Evolutionary conservation across 1,140 invertebrate genomes (phyloP), one percentile per base, ranked within the genome.

Genomic region (Zaprionus nigranus): DNA sequence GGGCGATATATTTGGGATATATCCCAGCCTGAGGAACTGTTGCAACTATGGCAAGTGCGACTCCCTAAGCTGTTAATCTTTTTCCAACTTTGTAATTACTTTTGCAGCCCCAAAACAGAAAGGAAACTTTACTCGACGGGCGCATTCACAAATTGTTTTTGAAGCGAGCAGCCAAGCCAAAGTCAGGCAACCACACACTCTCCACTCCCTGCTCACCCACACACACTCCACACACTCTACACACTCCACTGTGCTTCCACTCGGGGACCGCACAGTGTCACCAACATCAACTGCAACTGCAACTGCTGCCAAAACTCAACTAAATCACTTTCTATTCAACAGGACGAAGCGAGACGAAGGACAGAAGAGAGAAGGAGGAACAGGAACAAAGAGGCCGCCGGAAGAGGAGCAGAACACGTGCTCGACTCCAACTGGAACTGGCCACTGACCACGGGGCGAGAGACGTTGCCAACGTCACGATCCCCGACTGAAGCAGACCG

Each of bases 261-360:
- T 28, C 28, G 20, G 30, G 43, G 28, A 46, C 67, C 65, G 49
- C 24, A 46, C 13, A 56, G 40, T 75, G 53, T 75, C 62, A 53
- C 43, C 51, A 69, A 17, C 62, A 60, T 20, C 26, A 53, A 13
- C 38, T 38, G 22, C 38, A 59, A 34, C 49, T 6, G 62, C 73
- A 60, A 24, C 53, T 63, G 57, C 28, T 64, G 53, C 53, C 49
- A 66, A 64, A 68, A 79, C 84, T 90, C 79, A 84, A 90, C 66
- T 77, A 84, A 90, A 90, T 79, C 85, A 84, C 85, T 90, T 84
- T 90, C 85, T 84, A 90, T 84, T 84, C 81, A 81, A 81, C 85
- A 90, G 85, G 72, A 90, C 36, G 46, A 46, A 58, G 26, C 22
- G 61, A 51, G 34, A 58, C 46, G 60, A 65, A 34, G 28, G 61